Percentiles rank a stretch among this genome's conserved stretches.
These are phyloP conservation scores for Girardia tigrina DNA, from an alignment of 2,888 invertebrate genomes.

Conservation along the genomic window DNA sequence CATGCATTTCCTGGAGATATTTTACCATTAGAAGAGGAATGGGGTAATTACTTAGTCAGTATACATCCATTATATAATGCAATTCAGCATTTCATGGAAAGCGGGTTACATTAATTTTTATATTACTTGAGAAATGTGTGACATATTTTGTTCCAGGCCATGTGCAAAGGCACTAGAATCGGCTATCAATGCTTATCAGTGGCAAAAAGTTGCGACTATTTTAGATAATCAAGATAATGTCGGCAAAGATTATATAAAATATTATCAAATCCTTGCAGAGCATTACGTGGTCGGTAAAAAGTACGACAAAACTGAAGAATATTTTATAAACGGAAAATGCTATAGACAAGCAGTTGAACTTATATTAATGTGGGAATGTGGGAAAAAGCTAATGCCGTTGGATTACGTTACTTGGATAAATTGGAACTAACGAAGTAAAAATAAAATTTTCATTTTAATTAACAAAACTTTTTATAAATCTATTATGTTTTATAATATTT, in stretches of 20 bases:
- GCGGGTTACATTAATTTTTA: constrained; percentile 55
- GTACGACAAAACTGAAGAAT: constrained; percentile 67
- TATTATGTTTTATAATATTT: background rate
- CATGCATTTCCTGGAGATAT: constrained; percentile 59
- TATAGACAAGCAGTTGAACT: constrained; percentile 75
- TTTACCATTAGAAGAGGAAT: constrained; percentile 73
- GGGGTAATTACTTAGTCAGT: constrained; percentile 73
- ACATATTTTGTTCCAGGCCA: constrained; percentile 40
- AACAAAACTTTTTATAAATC: background rate
- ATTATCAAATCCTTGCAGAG: constrained; percentile 69
- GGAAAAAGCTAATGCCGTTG: constrained; percentile 65
- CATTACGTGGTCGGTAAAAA: constrained; percentile 68
- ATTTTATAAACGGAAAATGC: constrained; percentile 68
- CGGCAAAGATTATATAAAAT: constrained; percentile 51
- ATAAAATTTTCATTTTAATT: too few species aligned
- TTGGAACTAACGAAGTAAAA: constrained; percentile 29
- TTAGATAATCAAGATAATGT: constrained; percentile 66
- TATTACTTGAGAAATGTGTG: background rate
- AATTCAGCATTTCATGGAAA: constrained; percentile 91
- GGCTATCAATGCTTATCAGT: constrained; percentile 77
- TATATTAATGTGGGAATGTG: constrained; percentile 67
- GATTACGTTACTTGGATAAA: constrained; percentile 29
- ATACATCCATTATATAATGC: constrained; percentile 82
- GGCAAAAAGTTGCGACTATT: constrained; percentile 66
- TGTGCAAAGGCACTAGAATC: constrained; percentile 66